Evolutionary conservation across 1,140 invertebrate genomes (phyloP).

Genomic region (Ladona fulva): DNA sequence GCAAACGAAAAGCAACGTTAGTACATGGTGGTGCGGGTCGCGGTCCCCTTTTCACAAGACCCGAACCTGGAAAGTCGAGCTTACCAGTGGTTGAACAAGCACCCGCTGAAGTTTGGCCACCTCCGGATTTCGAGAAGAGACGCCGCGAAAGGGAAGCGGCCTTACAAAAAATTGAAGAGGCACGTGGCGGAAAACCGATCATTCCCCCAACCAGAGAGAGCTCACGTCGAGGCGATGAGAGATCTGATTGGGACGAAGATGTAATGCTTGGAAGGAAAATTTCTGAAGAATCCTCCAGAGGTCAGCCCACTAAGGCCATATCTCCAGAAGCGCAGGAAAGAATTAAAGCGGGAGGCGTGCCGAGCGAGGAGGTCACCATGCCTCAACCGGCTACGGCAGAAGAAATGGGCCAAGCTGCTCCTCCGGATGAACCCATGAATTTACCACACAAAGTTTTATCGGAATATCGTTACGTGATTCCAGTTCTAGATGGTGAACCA

Average conservation of each 20-base stretch:
- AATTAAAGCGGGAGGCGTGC: neutral
- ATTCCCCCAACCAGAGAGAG: neutral
- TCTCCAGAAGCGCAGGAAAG: neutral
- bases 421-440: slow-evolving; percentile 26
- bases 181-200: neutral
- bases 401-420: neutral
- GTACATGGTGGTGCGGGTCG: slow-evolving; percentile 40
- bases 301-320: neutral
- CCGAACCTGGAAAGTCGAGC: neutral
- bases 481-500: slow-evolving; percentile 54
- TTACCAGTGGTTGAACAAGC: slow-evolving; percentile 32
- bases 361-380: neutral
- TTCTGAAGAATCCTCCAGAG: neutral
- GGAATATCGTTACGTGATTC: slow-evolving; percentile 65
- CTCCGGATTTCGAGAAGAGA: neutral
- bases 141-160: neutral
- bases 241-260: neutral
- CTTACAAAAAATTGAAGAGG: neutral
- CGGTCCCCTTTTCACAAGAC: slow-evolving; percentile 37
- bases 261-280: neutral
- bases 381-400: neutral
- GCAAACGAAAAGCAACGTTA: slow-evolving; percentile 22
- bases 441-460: slow-evolving; percentile 41
- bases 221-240: neutral
- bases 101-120: neutral